phyloP scores from a whole-genome alignment of 2,888 invertebrate species.

The Arge pagana region DNA sequence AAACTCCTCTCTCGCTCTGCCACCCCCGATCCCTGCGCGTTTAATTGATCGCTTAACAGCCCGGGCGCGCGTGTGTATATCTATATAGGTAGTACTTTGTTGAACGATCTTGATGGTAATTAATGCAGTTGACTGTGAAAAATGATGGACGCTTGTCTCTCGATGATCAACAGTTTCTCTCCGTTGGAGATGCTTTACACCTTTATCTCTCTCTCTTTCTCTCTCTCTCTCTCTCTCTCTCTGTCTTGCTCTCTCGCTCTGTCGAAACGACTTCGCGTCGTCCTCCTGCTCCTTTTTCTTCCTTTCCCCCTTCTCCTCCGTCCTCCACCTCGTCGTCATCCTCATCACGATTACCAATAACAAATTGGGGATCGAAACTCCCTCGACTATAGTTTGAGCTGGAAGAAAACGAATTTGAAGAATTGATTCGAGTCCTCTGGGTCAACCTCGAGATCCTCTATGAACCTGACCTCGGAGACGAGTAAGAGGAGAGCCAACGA shows the following conservation, averaged over 20 bases:
- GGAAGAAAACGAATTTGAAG: too few species aligned
- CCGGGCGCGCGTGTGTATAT: constrained; percentile 7
- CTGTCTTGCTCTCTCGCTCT: not conserved
- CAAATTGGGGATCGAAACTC: too few species aligned
- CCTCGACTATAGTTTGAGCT: too few species aligned
- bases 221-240: constrained; percentile 1
- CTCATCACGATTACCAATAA: too few species aligned
- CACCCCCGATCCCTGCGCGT: constrained; percentile 39
- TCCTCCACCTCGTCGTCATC: not conserved
- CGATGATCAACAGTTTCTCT: constrained; percentile 17
- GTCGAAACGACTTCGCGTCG: not conserved
- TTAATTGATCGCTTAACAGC: constrained; percentile 54
- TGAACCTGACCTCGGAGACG: too few species aligned
- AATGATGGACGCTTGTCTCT: constrained; percentile 22
- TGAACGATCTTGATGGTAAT: constrained; percentile 51
- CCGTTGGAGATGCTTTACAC: constrained; percentile 21
- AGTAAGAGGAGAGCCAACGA: not conserved
- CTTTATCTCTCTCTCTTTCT: constrained; percentile 24
- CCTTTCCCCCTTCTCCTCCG: not conserved
- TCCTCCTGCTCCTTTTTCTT: not conserved
- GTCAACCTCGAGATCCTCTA: too few species aligned
- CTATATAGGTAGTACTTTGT: constrained; percentile 7
- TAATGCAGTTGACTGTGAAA: constrained; percentile 44
- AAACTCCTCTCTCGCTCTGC: too few species aligned
- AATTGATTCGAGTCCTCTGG: too few species aligned